These are phyloP conservation scores for Nebria brevicollis DNA, from an alignment of 2,888 invertebrate species.

Conservation along the genomic window DNA sequence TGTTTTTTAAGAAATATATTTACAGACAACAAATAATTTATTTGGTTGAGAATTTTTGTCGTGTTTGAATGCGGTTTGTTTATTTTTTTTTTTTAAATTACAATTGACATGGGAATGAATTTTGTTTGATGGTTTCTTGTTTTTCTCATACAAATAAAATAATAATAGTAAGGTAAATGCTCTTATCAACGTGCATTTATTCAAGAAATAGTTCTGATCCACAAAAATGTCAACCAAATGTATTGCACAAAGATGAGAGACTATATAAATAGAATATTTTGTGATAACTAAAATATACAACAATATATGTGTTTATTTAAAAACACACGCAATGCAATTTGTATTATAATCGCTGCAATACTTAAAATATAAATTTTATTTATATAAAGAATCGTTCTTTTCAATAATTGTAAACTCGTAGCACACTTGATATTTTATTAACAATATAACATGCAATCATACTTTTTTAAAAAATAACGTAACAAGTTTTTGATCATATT, in stretches of 20 bases:
- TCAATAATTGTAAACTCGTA: constrained; percentile 30
- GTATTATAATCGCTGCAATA: constrained; percentile 48
- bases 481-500: constrained; percentile 29
- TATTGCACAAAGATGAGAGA: constrained; percentile 45
- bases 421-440: constrained; percentile 33
- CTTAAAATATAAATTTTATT: constrained; percentile 46
- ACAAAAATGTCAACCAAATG: constrained; percentile 44
- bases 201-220: constrained; percentile 34
- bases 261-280: constrained; percentile 41
- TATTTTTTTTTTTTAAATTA: neutral
- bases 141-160: constrained; percentile 18
- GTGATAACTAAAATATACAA: constrained; percentile 38
- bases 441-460: constrained; percentile 25
- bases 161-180: constrained; percentile 34
- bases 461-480: constrained; percentile 33
- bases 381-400: constrained; percentile 43
- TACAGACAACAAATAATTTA: constrained; percentile 36
- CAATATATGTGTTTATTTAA: too few species aligned
- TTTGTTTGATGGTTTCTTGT: neutral
- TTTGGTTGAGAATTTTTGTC: constrained; percentile 41
- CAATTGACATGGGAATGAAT: neutral
- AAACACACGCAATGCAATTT: constrained; percentile 42
- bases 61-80: neutral
- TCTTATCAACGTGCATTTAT: constrained; percentile 39
- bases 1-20: constrained; percentile 28